Evolutionary conservation across 2,797 vertebrate genomes (phyloP).

Genomic region (Leucoraja ocellata): DNA sequence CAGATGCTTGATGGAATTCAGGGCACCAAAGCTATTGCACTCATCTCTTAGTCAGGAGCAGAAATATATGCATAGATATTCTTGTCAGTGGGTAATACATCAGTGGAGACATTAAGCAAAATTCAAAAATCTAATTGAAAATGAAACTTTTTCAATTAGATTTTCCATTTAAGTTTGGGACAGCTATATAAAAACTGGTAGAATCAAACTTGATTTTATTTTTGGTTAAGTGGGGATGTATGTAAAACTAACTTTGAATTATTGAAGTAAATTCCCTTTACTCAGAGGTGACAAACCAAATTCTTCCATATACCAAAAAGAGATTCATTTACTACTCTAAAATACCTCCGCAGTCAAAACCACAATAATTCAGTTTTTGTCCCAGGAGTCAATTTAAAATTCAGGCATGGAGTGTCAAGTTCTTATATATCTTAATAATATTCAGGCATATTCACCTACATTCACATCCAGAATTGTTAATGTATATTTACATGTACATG

Average conservation of each 20-base stretch:
- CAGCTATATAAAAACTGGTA: background rate
- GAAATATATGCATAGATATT: background rate
- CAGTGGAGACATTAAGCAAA: background rate
- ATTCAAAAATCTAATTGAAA: background rate
- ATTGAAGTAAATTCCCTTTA: background rate
- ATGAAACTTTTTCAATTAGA: background rate
- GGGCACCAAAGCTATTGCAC: background rate
- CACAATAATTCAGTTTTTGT: background rate
- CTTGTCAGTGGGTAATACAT: constrained; percentile 23
- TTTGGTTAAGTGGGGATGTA: background rate
- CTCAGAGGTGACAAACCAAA: background rate
- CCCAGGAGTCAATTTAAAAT: background rate
- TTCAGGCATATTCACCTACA: background rate
- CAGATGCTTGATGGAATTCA: background rate
- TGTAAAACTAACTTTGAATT: too few relatives aligned
- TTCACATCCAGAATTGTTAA: background rate
- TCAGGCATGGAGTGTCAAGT: background rate
- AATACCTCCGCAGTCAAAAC: background rate
- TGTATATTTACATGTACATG: background rate
- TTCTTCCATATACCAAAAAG: background rate
- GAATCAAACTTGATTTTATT: background rate
- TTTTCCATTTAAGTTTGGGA: background rate
- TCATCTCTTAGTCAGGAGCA: background rate
- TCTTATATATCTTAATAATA: background rate
- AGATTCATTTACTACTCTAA: background rate